Percentiles rank a stretch among this genome's conserved stretches.
phyloP scores from a whole-genome alignment of 2,888 invertebrate genomes.

The Dolichopus griseipennis region DNA sequence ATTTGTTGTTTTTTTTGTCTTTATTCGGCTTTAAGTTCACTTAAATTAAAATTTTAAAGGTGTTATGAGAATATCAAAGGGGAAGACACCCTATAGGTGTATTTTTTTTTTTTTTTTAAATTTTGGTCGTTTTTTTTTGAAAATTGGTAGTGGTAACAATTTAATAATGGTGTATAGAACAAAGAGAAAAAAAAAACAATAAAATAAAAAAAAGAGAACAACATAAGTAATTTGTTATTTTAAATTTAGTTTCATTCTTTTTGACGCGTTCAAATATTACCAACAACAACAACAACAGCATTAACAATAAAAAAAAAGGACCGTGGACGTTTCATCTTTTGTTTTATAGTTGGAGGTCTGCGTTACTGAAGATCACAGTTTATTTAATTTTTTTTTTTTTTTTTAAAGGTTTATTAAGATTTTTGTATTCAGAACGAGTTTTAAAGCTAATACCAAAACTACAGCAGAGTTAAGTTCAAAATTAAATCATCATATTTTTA shows the following conservation, averaged over 20 bases:
- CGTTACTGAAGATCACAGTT: neutral
- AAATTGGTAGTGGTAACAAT: neutral
- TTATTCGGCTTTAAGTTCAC: neutral
- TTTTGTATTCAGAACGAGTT: too few relatives aligned
- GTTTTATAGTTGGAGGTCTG: neutral
- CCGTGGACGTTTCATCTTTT: neutral
- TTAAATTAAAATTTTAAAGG: slow-evolving; percentile 17
- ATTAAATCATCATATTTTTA: neutral
- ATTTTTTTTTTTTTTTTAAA: neutral
- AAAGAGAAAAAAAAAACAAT: neutral
- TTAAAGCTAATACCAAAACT: too few relatives aligned
- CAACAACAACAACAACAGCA: neutral
- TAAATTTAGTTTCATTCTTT: neutral
- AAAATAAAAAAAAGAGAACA: neutral
- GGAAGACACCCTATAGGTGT: slow-evolving; percentile 14
- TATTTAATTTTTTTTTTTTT: too few relatives aligned
- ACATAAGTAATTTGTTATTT: neutral
- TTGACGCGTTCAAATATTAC: neutral
- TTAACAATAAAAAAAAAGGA: neutral
- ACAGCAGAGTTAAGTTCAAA: neutral
- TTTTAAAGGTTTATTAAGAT: too few relatives aligned
- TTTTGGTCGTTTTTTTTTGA: neutral
- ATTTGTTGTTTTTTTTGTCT: neutral
- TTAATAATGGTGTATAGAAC: neutral
- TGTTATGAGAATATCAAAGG: slow-evolving; percentile 14